These are phyloP conservation scores for Phacellophora camtschatica DNA, from an alignment of 30 jellyfish, hydroid and myxozoan species.

Conservation along the genomic window DNA sequence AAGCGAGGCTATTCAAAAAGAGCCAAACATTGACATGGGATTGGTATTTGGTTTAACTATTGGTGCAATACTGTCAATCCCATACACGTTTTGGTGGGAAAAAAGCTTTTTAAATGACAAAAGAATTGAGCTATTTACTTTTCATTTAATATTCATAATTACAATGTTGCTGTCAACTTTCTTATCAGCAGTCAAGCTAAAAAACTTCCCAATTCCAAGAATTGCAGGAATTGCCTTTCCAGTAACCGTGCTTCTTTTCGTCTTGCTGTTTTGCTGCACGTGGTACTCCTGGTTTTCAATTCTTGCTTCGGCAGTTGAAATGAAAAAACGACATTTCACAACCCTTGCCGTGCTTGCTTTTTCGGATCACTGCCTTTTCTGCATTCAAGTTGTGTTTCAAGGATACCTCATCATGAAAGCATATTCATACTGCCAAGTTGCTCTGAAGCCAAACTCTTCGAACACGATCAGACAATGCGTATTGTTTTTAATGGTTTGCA, in stretches of 20 bases:
- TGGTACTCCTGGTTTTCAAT: conserved; percentile 67
- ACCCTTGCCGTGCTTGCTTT: conserved; percentile 22
- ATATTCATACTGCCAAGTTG: conserved; percentile 59
- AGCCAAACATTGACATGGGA: conserved; percentile 69
- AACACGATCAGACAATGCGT: conserved; percentile 61
- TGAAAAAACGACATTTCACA: not conserved
- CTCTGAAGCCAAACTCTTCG: conserved; percentile 43
- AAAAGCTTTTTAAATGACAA: conserved; percentile 53
- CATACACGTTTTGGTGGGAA: conserved; percentile 75
- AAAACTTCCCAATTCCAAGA: conserved; percentile 40
- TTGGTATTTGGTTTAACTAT: conserved; percentile 53
- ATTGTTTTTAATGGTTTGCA: conserved; percentile 61
- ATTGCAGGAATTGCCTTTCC: conserved; percentile 63
- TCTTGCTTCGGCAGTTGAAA: conserved; percentile 27
- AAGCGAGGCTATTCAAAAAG: conserved; percentile 63
- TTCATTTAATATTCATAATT: conserved; percentile 43
- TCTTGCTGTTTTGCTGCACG: conserved; percentile 57
- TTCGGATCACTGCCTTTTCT: conserved; percentile 31
- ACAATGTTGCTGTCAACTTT: conserved; percentile 55
- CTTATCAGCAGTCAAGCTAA: conserved; percentile 26
- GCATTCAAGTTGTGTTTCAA: conserved; percentile 36
- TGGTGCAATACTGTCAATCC: conserved; percentile 63
- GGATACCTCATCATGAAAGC: conserved; percentile 55
- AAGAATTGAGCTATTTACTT: conserved; percentile 40
- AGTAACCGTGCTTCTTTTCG: conserved; percentile 42